A percentile compares a stretch with the other conserved stretches of the same genome.
Evolutionary conservation across 2,797 vertebrate genomes (phyloP).

Genomic region (Pantherophis vulpinus): DNA sequence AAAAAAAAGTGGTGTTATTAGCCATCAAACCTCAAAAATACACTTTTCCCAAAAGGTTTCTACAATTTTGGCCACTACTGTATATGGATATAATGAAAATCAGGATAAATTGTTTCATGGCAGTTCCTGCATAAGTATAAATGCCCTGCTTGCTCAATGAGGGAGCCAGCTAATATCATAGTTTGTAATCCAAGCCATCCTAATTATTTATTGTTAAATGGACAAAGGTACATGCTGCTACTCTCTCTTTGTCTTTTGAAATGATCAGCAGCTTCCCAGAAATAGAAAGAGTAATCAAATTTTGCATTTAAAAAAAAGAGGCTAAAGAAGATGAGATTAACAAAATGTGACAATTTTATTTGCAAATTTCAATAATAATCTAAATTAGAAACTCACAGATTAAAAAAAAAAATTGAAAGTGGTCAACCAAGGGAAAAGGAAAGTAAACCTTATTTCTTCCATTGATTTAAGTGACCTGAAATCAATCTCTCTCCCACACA

Average conservation of each 20-base stretch:
- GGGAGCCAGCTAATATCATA: not conserved
- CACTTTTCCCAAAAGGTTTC: too few species aligned
- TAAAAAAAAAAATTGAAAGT: too few species aligned
- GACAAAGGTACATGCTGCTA: not conserved
- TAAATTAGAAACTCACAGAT: not conserved
- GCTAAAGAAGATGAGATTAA: not conserved
- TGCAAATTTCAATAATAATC: not conserved
- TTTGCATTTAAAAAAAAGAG: not conserved
- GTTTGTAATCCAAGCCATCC: not conserved
- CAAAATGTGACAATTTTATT: not conserved
- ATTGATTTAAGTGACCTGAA: too few species aligned
- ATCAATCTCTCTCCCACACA: too few species aligned
- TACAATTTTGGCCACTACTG: too few species aligned
- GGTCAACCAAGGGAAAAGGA: too few species aligned
- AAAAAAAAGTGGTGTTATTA: too few species aligned
- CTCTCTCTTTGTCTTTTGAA: not conserved
- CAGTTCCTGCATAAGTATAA: not conserved
- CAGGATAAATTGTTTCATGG: not conserved
- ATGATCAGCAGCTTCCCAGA: not conserved
- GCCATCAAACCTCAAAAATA: too few species aligned
- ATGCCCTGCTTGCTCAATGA: not conserved
- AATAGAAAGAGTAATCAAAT: not conserved
- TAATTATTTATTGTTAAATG: not conserved
- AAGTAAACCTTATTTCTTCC: too few species aligned
- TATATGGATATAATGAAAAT: not conserved